Base-by-base conservation (phyloP, 2,888 invertebrate genomes). In the Athripsodes cinereus region DNA sequence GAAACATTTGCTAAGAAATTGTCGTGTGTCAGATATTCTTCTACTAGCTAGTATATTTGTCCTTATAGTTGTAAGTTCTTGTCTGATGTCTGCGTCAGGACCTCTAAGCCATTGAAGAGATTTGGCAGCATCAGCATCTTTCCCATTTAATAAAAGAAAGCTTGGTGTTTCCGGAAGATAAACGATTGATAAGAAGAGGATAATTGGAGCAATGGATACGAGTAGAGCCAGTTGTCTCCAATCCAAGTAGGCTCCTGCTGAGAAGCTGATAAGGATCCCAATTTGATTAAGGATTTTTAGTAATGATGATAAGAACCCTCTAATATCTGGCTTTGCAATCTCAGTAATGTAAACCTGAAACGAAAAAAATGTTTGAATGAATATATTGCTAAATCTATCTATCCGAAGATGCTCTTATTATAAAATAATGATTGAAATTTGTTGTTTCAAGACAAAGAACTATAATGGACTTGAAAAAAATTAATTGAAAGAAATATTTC, bases 131-230 rank as follows among this genome's bases (percentile, higher is more conserved):
- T 88, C 86, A 64, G 84, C 82, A 66, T 90, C 89, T 66, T 83
- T 81, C 21, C 89, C 90, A 66, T 87, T 81, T 22, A 90, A 76
- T 11, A 90, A 82, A 52, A 92, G 77, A 71, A 85, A 90, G 61
- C 91, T 88, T 6, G 95, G 95, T 19, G 93, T 92, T 76, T 96
- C 95, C 0, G 94, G 94, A 63, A 93, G 84, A 69, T 85, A 86
- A 64, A 88, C 81, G 52, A 89, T 82, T 10, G 87, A 84, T 44
- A 87, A 70, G 71, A 91, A 87, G 62, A 91, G 82, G 56, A 89
- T 78, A 6, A 89, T 79, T 10, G 92, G 90, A 2, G 90, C 88
- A 10, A 87, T 75, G 2, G 90, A 85, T 1, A 90, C 90, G 46
- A 92, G 81, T 54, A 88, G 74, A 1, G 94, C 93, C 55, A 93